Evolutionary conservation across 2,888 invertebrate genomes (phyloP).

Genomic region (Pandemis cinnamomeana): DNA sequence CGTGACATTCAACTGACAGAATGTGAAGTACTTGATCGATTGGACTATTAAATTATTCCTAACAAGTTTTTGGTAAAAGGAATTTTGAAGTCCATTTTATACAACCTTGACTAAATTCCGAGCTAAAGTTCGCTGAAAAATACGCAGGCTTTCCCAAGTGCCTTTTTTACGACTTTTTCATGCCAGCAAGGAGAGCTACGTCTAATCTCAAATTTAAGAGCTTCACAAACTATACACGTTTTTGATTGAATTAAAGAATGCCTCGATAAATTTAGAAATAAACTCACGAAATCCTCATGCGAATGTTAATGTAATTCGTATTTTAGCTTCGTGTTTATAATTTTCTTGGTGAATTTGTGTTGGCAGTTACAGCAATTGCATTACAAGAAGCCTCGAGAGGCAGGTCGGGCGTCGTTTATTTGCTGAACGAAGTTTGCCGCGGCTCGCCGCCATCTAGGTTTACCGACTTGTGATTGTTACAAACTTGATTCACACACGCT

Average conservation of each 20-base stretch:
- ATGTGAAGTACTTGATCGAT: background rate
- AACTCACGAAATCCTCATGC: background rate
- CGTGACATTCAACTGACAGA: slow-evolving; percentile 1
- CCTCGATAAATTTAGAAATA: background rate
- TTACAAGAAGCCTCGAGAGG: slow-evolving; percentile 43
- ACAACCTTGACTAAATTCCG: background rate
- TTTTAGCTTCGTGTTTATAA: slow-evolving; percentile 44
- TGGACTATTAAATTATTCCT: background rate
- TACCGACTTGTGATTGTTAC: slow-evolving; percentile 53
- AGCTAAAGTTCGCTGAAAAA: background rate
- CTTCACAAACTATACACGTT: background rate
- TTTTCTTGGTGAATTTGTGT: slow-evolving; percentile 47
- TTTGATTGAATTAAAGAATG: background rate
- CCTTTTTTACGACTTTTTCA: background rate
- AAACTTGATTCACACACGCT: slow-evolving; percentile 45
- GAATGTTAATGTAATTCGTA: slow-evolving; percentile 22
- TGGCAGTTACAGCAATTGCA: slow-evolving; percentile 45
- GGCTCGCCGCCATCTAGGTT: slow-evolving; percentile 52
- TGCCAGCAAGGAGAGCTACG: background rate
- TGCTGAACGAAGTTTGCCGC: slow-evolving; percentile 58
- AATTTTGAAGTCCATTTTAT: background rate
- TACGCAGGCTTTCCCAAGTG: background rate
- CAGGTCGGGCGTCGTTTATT: slow-evolving; percentile 57
- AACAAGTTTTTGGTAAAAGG: background rate
- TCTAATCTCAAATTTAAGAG: background rate